Percentiles rank a stretch among this genome's conserved stretches.
Evolutionary conservation across 2,797 vertebrate species (phyloP).

Genomic region (Tamandua tetradactyla): DNA sequence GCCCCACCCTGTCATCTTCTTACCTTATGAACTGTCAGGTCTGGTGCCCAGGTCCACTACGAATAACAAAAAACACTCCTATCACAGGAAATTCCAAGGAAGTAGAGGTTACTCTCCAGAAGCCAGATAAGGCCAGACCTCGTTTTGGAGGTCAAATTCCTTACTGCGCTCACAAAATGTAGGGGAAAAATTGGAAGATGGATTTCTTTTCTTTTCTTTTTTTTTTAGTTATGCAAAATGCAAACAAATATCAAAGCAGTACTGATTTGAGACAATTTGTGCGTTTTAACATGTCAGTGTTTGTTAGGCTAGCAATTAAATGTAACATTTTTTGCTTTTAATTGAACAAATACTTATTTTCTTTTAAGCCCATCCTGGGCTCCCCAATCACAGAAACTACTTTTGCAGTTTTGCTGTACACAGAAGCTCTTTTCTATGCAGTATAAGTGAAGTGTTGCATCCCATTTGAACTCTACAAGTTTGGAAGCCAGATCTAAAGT

Average conservation of each 20-base stretch:
- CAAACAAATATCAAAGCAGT: background rate
- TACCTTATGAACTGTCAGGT: too few species aligned
- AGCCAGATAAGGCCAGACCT: too few species aligned
- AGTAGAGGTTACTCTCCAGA: too few species aligned
- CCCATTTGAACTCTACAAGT: too few species aligned
- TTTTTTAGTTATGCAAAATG: background rate
- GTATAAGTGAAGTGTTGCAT: background rate
- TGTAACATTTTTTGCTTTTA: background rate
- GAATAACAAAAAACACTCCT: too few species aligned
- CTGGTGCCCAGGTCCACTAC: too few species aligned
- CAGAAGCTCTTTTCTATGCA: background rate
- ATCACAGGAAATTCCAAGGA: too few species aligned
- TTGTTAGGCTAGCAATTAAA: background rate
- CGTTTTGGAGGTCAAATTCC: too few species aligned
- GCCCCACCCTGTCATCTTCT: too few species aligned
- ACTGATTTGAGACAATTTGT: background rate
- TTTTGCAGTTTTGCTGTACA: background rate
- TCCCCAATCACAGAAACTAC: background rate
- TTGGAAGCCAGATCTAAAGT: too few species aligned
- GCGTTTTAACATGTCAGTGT: background rate
- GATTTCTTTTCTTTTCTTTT: background rate
- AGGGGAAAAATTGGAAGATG: background rate
- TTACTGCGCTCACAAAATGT: background rate
- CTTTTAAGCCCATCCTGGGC: conserved; percentile 27
- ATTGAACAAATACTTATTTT: background rate